Conservation (phyloP, 2,797 vertebrate species). For the Micromesistius poutassou region DNA sequence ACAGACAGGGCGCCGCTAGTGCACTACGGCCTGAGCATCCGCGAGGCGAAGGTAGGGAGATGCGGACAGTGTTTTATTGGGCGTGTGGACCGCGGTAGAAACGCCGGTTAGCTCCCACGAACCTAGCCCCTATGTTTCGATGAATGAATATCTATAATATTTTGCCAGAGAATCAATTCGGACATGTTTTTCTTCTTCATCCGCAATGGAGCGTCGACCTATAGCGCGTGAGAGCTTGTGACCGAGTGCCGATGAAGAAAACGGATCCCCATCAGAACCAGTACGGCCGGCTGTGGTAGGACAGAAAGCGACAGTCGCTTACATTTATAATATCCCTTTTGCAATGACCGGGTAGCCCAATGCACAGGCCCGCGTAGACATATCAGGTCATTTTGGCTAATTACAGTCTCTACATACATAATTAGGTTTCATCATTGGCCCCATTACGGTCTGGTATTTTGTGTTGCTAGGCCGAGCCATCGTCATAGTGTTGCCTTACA, state of each 20-base stretch:
- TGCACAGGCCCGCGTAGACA: neutral
- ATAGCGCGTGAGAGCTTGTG: conserved; percentile 46
- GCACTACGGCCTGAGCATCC: neutral
- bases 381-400: conserved; percentile 16
- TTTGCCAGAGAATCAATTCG: conserved; percentile 23
- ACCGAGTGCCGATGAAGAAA: conserved; percentile 30
- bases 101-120: neutral
- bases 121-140: conserved; percentile 6
- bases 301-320: neutral
- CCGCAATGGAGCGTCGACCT: conserved; percentile 57
- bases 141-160: conserved; percentile 16
- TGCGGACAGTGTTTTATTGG: conserved; percentile 1
- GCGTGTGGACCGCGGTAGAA: neutral
- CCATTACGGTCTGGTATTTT: neutral
- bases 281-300: conserved; percentile 13
- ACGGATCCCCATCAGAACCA: conserved; percentile 21
- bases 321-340: neutral
- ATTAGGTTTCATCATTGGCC: neutral
- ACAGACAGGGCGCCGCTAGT: neutral
- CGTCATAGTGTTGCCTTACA: neutral
- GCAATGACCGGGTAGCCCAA: neutral
- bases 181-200: conserved; percentile 19
- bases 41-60: neutral
- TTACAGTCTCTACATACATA: conserved; percentile 17
- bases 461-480: conserved; percentile 8